Evolutionary conservation across 2,888 invertebrate species (phyloP).

Genomic region (Eristalis tenax): DNA sequence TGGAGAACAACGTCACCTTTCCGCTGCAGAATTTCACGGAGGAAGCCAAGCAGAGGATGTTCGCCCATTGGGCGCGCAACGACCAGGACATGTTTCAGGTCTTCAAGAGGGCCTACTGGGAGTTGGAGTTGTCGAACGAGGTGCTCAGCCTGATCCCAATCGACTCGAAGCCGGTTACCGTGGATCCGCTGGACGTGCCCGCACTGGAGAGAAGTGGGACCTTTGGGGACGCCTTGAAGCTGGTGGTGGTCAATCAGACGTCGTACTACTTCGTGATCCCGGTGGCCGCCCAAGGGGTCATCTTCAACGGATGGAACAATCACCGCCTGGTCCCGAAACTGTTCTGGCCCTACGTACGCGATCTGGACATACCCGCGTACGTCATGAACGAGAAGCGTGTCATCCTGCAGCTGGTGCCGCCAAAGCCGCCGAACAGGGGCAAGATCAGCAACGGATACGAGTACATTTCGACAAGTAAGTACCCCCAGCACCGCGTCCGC

Average conservation of each 20-base stretch:
- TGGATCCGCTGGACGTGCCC: conserved; percentile 77
- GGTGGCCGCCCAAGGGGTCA: conserved; percentile 77
- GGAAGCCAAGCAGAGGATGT: conserved; percentile 77
- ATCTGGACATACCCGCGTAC: conserved; percentile 78
- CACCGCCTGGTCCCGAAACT: conserved; percentile 77
- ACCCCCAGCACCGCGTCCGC: background rate
- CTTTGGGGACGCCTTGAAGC: conserved; percentile 77
- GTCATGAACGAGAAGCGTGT: conserved; percentile 77
- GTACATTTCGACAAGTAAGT: conserved; percentile 77
- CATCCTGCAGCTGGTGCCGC: conserved; percentile 78
- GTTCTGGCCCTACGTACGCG: conserved; percentile 78
- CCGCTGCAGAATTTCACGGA: conserved; percentile 76
- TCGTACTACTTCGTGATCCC: conserved; percentile 79
- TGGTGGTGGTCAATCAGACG: conserved; percentile 77
- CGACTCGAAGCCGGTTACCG: conserved; percentile 74
- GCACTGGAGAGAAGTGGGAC: conserved; percentile 73
- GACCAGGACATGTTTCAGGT: conserved; percentile 77
- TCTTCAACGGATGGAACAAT: conserved; percentile 79
- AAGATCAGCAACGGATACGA: conserved; percentile 77
- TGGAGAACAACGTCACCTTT: conserved; percentile 73
- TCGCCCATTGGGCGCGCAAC: conserved; percentile 79
- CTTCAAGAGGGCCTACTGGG: conserved; percentile 77
- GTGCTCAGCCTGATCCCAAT: conserved; percentile 73
- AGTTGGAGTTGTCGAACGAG: conserved; percentile 75
- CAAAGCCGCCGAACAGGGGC: conserved; percentile 78